Base-by-base conservation (phyloP, 2,797 vertebrate genomes). In the Phoxinus dragarum region DNA sequence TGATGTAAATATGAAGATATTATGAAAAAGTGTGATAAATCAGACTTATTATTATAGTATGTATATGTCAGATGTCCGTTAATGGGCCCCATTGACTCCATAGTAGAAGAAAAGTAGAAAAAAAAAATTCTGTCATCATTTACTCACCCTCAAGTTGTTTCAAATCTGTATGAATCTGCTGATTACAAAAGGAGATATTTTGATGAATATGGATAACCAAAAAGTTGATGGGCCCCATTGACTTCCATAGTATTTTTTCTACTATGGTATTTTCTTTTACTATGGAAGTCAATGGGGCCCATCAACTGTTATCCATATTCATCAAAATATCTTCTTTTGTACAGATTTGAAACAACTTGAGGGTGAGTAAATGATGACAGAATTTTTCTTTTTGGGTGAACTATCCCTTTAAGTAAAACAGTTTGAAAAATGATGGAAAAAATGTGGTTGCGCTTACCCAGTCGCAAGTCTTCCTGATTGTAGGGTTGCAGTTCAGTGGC, bases 381-480 rank as follows among this genome's bases (percentile, higher is more conserved):
- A 5, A 5, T 12, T 12, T 27, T 27, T 2, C 5, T 61, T 27
- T n/a, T 61, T 61, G 23, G 23, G 10, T 5, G 4, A 61, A 61
- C 23, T 23, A 61, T 61, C n/a, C 56, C 56, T 59, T 59, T 74
- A 36, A 74, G 3, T 34, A 7, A 17, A 64, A 64, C 23, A 59
- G 27, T 64, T 31, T 7, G 56, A 77, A 31, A 44, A 73, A 36
- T 52, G 10, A 52, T 10, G n/a, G 59, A 23, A 76, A 59, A 61
- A 82, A 36, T 77, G 54, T 54, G 78, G 4, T 71, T 54, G 1
- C 74, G 4, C 90, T 76, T 94, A 99, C 98, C 97, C 93, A 98
- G 96, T 74, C 92, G 96, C 91, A 97, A 92, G 71, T 96, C 93
- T 83, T 97, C 96, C 16, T 94, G 96, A 94, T 89, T 96, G 87